Conservation (phyloP, 2,888 invertebrate genomes). For the Melinopterus prodromus region DNA sequence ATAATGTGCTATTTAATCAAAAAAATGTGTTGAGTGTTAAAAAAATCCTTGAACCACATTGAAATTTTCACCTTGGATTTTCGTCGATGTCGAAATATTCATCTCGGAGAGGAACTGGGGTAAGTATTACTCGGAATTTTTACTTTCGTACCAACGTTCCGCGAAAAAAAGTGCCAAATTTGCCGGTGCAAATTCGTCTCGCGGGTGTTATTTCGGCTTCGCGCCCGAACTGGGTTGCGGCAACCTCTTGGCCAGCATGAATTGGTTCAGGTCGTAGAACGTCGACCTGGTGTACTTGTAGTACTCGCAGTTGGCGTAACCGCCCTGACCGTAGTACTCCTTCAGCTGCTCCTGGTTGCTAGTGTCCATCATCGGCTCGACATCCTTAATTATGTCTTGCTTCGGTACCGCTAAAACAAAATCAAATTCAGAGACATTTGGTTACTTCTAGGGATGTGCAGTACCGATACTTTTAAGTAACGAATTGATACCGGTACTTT, state of each 20-base stretch:
- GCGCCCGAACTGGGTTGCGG: not conserved
- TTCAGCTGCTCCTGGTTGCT: not conserved
- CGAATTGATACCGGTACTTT: too few species aligned
- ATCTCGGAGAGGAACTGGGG: too few species aligned
- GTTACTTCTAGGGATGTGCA: too few species aligned
- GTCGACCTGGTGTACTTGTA: not conserved
- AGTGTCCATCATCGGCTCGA: not conserved
- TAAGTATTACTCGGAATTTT: too few species aligned
- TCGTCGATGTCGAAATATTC: too few species aligned
- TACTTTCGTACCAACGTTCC: too few species aligned
- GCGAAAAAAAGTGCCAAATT: too few species aligned
- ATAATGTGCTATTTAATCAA: not conserved
- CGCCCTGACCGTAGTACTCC: not conserved
- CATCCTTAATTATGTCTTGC: not conserved
- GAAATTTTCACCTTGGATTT: too few species aligned
- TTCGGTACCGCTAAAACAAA: not conserved
- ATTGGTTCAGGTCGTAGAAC: not conserved
- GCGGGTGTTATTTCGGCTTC: not conserved
- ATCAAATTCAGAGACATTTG: not conserved
- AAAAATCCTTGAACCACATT: too few species aligned
- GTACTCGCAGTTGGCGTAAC: not conserved
- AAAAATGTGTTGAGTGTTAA: too few species aligned
- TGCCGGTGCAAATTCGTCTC: too few species aligned
- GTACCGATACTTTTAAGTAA: too few species aligned
- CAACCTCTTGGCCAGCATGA: not conserved